Evolutionary conservation across 2,888 invertebrate species (phyloP).

Genomic region (Rhagonycha lutea): DNA sequence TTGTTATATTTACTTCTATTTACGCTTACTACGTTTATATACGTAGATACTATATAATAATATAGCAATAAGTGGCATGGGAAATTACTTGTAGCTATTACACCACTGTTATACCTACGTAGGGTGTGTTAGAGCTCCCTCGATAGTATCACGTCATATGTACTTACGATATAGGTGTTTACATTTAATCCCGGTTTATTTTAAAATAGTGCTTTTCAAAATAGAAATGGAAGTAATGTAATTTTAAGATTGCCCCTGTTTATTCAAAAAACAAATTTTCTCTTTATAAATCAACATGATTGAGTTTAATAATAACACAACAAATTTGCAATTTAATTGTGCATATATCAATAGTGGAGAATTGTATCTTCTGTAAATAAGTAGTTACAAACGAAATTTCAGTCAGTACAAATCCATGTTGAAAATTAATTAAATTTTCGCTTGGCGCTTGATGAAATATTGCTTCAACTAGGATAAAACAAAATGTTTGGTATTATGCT

Average conservation of each 20-base stretch:
- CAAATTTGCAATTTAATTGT: not conserved
- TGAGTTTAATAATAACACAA: not conserved
- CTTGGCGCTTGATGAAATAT: not conserved
- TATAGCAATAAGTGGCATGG: constrained; percentile 12
- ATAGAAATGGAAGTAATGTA: not conserved
- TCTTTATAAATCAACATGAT: not conserved
- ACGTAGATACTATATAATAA: not conserved
- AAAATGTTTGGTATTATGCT: not conserved
- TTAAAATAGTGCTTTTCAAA: constrained; percentile 8
- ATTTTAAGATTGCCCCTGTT: not conserved
- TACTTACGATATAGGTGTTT: constrained; percentile 13
- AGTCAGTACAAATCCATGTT: not conserved
- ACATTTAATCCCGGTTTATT: constrained; percentile 16
- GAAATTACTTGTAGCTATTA: constrained; percentile 19
- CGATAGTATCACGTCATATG: constrained; percentile 13
- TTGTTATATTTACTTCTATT: constrained; percentile 13
- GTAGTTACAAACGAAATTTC: not conserved
- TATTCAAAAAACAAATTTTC: not conserved
- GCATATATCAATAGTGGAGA: not conserved
- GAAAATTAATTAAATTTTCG: not conserved
- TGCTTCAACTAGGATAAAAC: not conserved
- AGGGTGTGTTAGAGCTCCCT: constrained; percentile 12
- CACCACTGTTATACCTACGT: constrained; percentile 6
- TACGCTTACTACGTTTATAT: constrained; percentile 3
- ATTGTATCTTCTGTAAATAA: not conserved